Conservation (phyloP, 2,888 invertebrate species). For the Melanotus villosus region DNA sequence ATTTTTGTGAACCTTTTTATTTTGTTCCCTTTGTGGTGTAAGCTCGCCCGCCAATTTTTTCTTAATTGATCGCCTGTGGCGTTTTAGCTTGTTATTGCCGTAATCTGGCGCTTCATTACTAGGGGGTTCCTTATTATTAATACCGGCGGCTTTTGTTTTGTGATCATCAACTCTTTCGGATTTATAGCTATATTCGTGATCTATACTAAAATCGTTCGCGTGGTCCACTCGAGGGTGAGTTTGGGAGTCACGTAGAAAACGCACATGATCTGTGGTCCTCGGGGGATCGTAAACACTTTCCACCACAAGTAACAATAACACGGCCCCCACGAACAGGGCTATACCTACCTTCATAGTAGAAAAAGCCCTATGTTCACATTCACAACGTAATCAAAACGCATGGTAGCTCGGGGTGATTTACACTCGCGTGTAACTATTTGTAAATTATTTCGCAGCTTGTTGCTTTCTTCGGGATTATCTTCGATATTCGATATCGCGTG, state of each 20-base stretch:
- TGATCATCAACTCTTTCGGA: slow-evolving; percentile 14
- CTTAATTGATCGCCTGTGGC: slow-evolving; percentile 39
- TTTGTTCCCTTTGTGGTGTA: slow-evolving; percentile 15
- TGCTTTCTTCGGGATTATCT: neutral
- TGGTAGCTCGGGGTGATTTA: slow-evolving; percentile 20
- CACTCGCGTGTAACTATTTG: slow-evolving; percentile 7
- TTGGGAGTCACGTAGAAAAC: slow-evolving; percentile 19
- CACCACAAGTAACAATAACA: slow-evolving; percentile 35
- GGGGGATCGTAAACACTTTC: slow-evolving; percentile 32
- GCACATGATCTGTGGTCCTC: slow-evolving; percentile 28
- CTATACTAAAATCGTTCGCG: slow-evolving; percentile 2
- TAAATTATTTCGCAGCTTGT: neutral
- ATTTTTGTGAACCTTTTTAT: neutral
- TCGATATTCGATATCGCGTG: too few species aligned
- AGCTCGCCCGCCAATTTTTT: slow-evolving; percentile 32
- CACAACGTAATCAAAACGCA: slow-evolving; percentile 32
- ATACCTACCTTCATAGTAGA: slow-evolving; percentile 39
- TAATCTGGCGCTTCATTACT: slow-evolving; percentile 33
- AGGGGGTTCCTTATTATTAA: slow-evolving; percentile 21
- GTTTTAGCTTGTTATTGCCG: slow-evolving; percentile 31
- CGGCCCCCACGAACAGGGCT: slow-evolving; percentile 36
- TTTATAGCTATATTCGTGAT: slow-evolving; percentile 4
- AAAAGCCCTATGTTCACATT: slow-evolving; percentile 17
- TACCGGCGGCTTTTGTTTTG: slow-evolving; percentile 22
- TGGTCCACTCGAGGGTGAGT: slow-evolving; percentile 15